These are phyloP conservation scores for Hormiphora californensis DNA, from an alignment of 37 sponge, comb jelly and placozoan genomes.

Conservation along the genomic window DNA sequence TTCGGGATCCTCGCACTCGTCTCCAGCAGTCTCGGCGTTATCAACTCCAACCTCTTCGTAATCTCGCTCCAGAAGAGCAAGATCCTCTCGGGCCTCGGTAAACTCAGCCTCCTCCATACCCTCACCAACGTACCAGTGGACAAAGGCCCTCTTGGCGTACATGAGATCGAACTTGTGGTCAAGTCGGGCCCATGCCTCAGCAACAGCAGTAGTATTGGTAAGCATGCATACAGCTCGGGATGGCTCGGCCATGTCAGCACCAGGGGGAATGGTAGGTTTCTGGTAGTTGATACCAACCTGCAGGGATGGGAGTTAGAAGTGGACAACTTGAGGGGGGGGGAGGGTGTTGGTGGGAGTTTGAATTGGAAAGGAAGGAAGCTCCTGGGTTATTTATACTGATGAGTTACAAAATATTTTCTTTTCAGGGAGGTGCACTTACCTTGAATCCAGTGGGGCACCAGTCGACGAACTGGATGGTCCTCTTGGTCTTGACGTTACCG, in stretches of 20 bases:
- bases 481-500: conserved; percentile 83
- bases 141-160: conserved; percentile 97
- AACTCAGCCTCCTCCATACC: conserved; percentile 98
- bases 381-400: no score
- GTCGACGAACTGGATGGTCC: conserved; percentile 86
- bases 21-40: conserved; percentile 58
- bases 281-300: conserved; percentile 54
- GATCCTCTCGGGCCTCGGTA: conserved; percentile 85
- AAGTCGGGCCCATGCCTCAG: conserved; percentile 94
- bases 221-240: conserved; percentile 88
- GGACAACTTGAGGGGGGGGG: no score
- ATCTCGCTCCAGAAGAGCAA: conserved; percentile 84
- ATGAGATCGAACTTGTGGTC: conserved; percentile 98
- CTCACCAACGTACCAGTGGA: conserved; percentile 95
- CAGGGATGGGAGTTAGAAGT: no score
- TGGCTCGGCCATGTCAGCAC: conserved; percentile 92
- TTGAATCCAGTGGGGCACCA: conserved; percentile 98
- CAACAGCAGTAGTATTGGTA: conserved; percentile 93
- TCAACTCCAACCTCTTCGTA: conserved; percentile 84
- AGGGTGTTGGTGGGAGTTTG: no score
- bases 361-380: no score
- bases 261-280: conserved; percentile 67
- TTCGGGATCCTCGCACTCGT: conserved; percentile 64
- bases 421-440: no score
- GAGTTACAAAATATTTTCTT: no score